Evolutionary conservation across 2,797 vertebrate species (phyloP).

Genomic region (Typhlichthys subterraneus): DNA sequence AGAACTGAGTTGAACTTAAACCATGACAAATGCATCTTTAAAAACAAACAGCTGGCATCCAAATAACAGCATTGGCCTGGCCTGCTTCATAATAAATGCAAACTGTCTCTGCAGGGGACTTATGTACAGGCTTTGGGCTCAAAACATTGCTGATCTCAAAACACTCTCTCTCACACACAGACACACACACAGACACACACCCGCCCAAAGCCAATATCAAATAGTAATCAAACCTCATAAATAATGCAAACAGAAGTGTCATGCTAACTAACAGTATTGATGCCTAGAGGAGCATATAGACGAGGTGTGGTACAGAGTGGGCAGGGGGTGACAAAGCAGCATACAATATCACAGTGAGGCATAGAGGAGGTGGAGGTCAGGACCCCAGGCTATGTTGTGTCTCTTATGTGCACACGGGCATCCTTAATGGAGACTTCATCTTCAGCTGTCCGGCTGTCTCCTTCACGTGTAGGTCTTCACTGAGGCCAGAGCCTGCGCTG

Average conservation of each 20-base stretch:
- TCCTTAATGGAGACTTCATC: constrained; percentile 33
- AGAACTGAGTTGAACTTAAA: constrained; percentile 34
- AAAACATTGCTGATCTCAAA: neutral
- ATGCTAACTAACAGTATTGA: constrained; percentile 26
- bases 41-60: constrained; percentile 33
- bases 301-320: constrained; percentile 8
- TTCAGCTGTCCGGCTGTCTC: constrained; percentile 18
- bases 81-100: constrained; percentile 10
- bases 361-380: constrained; percentile 46
- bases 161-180: constrained; percentile 21
- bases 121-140: constrained; percentile 18
- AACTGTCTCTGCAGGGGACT: neutral
- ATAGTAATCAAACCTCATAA: constrained; percentile 40
- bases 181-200: constrained; percentile 31
- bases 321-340: constrained; percentile 29
- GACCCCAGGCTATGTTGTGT: constrained; percentile 27
- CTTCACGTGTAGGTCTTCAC: constrained; percentile 79
- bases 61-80: constrained; percentile 23
- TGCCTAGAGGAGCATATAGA: constrained; percentile 8
- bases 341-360: constrained; percentile 66
- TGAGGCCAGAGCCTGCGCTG: constrained; percentile 76
- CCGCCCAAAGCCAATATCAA: constrained; percentile 51
- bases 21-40: constrained; percentile 22
- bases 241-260: neutral
- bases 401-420: constrained; percentile 29